Evolutionary conservation across 2,888 invertebrate genomes (phyloP), one percentile per base, ranked within the genome.

Genomic region (Megastigmus dorsalis): DNA sequence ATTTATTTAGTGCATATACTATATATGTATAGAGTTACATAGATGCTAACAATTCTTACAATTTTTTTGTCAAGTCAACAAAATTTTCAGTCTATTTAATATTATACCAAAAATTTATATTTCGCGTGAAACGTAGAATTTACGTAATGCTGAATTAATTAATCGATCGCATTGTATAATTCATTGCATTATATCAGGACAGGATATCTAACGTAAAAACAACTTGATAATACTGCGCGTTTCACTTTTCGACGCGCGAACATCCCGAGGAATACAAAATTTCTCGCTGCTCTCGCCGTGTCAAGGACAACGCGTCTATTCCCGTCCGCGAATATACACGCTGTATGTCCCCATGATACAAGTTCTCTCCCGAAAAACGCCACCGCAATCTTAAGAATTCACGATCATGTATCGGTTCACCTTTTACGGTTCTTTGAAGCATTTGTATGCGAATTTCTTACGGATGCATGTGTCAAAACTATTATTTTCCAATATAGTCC

Each of bases 231-330:
- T 80, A 81, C 81, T 81, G 78, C 74, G 52, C 80, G 79, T 83
- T 83, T 83, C 83, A 82, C 81, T 84, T 84, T n/a, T 84, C 82
- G 80, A 81, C 78, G 79, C 48, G 13, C 26, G 57, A 63, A 38
- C 57, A 41, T 71, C 74, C 74, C 68, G 5, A 79, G 79, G 76
- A 82, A 78, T 81, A 70, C 66, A 76, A 81, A 82, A 80, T 82
- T 81, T 77, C 74, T 69, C 77, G 76, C 74, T 77, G 70, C 77
- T 75, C 72, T 65, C 62, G 80, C 65, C 82, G 82, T 86, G 86
- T 85, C 86, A 86, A 86, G 86, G 86, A 84, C 84, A 84, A 84
- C 84, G 79, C 83, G 83, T 84, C 83, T 83, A 83, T 84, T 82
- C 79, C 76, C 78, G 78, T 79, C 69, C 71, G 78, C 77, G 77